Evolutionary conservation across 2,888 invertebrate genomes (phyloP).

Genomic region (Tanytarsus gracilentus): DNA sequence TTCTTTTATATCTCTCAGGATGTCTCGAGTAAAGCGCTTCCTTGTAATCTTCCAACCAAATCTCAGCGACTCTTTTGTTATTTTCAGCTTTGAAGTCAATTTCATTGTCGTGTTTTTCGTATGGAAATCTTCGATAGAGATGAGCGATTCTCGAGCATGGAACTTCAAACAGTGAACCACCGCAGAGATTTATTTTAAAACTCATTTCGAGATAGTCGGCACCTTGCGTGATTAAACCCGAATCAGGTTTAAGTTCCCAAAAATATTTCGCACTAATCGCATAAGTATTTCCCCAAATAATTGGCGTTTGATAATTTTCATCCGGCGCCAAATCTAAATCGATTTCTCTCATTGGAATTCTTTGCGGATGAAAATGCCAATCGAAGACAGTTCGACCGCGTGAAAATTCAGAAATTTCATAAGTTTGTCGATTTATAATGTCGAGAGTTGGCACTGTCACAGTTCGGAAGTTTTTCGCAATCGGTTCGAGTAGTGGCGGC

Average conservation of each 20-base stretch:
- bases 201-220: conserved; percentile 78
- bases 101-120: not conserved
- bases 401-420: not conserved
- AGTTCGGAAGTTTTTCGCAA: not conserved
- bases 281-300: conserved; percentile 94
- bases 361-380: conserved; percentile 17
- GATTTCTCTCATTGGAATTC: conserved; percentile 50
- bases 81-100: conserved; percentile 44
- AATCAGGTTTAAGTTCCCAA: conserved; percentile 69
- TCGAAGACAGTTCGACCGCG: conserved; percentile 14
- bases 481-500: conserved; percentile 25
- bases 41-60: conserved; percentile 98
- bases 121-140: conserved; percentile 48
- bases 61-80: conserved; percentile 85
- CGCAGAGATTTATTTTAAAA: conserved; percentile 72
- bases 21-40: conserved; percentile 71
- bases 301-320: conserved; percentile 67
- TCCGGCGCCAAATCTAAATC: conserved; percentile 48
- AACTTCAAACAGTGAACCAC: conserved; percentile 58
- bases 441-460: conserved; percentile 36
- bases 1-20: conserved; percentile 55
- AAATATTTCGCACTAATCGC: conserved; percentile 79
- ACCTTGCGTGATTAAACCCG: conserved; percentile 60
- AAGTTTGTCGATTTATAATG: conserved; percentile 17
- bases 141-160: conserved; percentile 69